Percentiles rank a stretch among this genome's conserved stretches.
Conservation (phyloP, 2,113 vertebrate species). For the Sapajus apella region DNA sequence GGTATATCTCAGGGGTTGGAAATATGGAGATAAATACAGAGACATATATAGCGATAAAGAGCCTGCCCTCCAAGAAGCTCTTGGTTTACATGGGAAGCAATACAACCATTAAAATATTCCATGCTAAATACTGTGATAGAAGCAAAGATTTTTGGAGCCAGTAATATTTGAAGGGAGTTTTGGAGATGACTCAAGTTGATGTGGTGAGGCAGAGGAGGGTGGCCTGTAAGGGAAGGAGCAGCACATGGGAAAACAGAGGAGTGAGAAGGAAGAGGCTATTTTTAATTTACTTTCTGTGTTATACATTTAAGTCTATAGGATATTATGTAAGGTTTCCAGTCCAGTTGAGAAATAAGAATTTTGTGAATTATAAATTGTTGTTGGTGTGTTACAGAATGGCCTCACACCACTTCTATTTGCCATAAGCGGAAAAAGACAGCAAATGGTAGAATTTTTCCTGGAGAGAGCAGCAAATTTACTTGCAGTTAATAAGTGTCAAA, state of each 20-base stretch:
- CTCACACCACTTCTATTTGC: slow-evolving; percentile 89
- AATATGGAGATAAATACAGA: background rate
- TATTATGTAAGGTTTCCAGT: background rate
- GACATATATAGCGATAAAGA: background rate
- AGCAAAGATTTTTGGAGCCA: background rate
- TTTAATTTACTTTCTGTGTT: background rate
- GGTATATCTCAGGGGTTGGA: background rate
- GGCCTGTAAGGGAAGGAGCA: background rate
- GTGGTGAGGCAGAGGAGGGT: background rate
- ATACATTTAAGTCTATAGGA: background rate
- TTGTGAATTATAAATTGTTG: background rate
- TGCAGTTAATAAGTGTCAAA: slow-evolving; percentile 80
- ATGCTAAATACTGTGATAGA: background rate
- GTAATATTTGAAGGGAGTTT: background rate
- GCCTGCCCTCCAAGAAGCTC: background rate
- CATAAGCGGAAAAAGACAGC: slow-evolving; percentile 85
- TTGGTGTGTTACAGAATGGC: slow-evolving; percentile 86
- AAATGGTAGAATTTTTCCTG: slow-evolving; percentile 90
- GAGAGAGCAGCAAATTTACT: slow-evolving; percentile 87
- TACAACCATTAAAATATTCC: background rate
- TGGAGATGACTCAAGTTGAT: background rate
- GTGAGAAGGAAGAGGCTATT: background rate
- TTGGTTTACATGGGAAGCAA: background rate
- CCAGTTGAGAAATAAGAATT: background rate
- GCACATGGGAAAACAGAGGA: background rate